Conservation (phyloP, 2,113 vertebrate genomes). For the Mastomys coucha region DNA sequence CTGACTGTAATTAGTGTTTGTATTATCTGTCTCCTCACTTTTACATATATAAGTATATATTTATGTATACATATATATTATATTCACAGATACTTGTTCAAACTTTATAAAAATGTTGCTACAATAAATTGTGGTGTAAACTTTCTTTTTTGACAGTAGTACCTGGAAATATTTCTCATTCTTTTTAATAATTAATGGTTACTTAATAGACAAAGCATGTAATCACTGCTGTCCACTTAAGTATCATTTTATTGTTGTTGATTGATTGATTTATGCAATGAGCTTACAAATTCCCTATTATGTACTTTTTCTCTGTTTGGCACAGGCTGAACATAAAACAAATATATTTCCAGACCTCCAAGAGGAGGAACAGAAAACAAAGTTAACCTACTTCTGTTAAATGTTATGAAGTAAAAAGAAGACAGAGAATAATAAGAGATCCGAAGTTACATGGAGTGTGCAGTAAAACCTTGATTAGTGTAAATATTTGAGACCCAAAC, state of each 20-base stretch:
- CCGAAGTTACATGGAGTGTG: neutral
- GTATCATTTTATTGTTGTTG: neutral
- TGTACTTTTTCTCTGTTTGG: neutral
- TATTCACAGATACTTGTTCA: neutral
- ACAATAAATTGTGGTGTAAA: neutral
- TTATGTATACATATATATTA: neutral
- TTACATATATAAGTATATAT: neutral
- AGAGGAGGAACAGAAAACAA: neutral
- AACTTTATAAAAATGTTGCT: constrained; percentile 12
- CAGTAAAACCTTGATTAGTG: neutral
- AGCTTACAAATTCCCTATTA: constrained; percentile 1
- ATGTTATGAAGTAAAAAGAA: neutral
- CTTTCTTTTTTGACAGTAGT: neutral
- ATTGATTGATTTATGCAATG: constrained; percentile 14
- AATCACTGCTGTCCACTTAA: neutral
- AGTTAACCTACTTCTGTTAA: neutral
- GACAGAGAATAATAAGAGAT: neutral
- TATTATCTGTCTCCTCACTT: neutral
- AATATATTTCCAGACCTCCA: neutral
- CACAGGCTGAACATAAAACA: neutral
- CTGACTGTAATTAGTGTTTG: neutral
- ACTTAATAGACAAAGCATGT: constrained; percentile 1
- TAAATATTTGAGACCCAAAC: neutral
- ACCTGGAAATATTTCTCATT: neutral
- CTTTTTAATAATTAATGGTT: neutral